Base-by-base conservation (phyloP, 2,888 invertebrate genomes). In the Iselma pallidipennis region DNA sequence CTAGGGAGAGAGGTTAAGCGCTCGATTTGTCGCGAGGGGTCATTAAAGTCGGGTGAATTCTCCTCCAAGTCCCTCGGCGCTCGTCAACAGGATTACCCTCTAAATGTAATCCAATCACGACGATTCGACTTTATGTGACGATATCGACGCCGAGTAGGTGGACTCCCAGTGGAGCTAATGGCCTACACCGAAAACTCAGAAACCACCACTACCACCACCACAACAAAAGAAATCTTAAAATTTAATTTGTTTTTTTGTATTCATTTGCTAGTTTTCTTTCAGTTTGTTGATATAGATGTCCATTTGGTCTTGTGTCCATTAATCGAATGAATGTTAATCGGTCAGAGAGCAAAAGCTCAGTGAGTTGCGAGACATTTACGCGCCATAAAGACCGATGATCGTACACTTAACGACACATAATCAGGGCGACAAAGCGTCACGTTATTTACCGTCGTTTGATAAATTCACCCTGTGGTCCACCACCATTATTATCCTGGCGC, bases 51-150 rank as follows among this genome's bases (percentile, higher is more conserved):
- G 78, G 76, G 72, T 70, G 67, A 67, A 71, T 57, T 55, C 59
- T 4, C 67, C 48, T 66, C 64, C 58, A 66, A 71, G 71, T 86
- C 87, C 85, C 86, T 67, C 69, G 87, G 83, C 86, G 81, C 87
- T 87, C 87, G 86, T 88, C 86, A 85, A 81, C 81, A 74, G 82
- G 82, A 83, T 83, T 82, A 82, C 82, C 81, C 82, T 81, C 82
- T 82, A 81, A 82, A 85, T 84, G 86, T 87, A 87, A 88, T 88
- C 87, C 88, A 88, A 88, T 88, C 88, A 87, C 85, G 69, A 68
- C 72, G 70, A 74, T 73, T 72, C 72, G 74, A 74, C 75, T 74
- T 74, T 77, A 75, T 72, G 72, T 67, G 71, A 66, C 70, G 66
- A 64, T 60, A 64, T 57, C 64, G 58, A 23, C 62, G 51, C 61